Evolutionary conservation across 1,140 invertebrate species (phyloP), one percentile per base, ranked within the genome.

Genomic region (Andricus grossulariae): DNA sequence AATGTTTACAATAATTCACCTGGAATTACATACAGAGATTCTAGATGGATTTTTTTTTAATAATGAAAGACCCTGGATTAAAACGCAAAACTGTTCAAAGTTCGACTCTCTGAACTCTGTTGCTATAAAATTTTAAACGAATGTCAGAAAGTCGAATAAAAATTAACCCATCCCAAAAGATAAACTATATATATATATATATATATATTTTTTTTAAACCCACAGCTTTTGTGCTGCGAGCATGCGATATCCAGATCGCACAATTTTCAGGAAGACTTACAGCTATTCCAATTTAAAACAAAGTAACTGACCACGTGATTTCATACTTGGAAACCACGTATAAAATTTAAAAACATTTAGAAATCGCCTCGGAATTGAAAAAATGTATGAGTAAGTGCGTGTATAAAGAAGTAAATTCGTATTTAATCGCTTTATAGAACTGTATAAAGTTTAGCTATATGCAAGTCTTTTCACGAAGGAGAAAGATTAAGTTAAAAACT

Each of bases 231-330:
- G 2, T 5, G 39, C 39, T 45, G 39, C 39, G 39, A 45, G 10
- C 6, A 6, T 66, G 32, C n/a, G 21, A 66, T 66, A 39, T 66
- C 60, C 15, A 66, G 32, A 66, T 39, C 60, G 39, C 32, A 66
- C 11, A 60, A 25, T 45, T 66, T 39, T 39, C 7, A 66, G 60
- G 25, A 66, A 66, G 60, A 66, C 60, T 45, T 45, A n/a, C n/a
- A 8, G 39, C 6, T 45, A 39, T 32, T 66, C 60, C 32, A 66
- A 66, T 66, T 66, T n/a, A 39, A 39, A 66, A 32, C 25, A n/a
- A n/a, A 66, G 39, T 11, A 45, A 45, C 39, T 45, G 39, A 45
- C 0, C 39, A 45, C 7, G 39, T 45, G 39, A 39, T 66, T 66
- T n/a, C 6, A 60, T 45, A 39, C 39, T 66, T 16, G 8, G 32